phyloP scores from a whole-genome alignment of 2,797 vertebrate genomes.

The Mycteria americana region DNA sequence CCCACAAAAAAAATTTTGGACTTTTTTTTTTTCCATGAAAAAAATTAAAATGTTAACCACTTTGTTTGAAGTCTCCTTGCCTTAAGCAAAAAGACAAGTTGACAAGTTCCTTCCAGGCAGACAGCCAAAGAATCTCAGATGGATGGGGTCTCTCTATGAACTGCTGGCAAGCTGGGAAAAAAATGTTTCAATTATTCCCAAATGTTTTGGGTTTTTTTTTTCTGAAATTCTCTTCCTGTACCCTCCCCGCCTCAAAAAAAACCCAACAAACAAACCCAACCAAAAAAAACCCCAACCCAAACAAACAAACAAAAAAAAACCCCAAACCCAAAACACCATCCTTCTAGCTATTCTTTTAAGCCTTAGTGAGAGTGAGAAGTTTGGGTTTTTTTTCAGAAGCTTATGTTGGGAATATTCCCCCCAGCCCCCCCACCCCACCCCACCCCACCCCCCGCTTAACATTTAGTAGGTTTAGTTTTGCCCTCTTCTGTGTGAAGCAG shows the following conservation, averaged over 20 bases:
- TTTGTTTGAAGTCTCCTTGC: slow-evolving; percentile 41
- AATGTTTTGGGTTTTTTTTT: slow-evolving; percentile 1
- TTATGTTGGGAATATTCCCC: not conserved
- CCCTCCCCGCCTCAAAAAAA: too few species aligned
- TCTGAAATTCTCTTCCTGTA: not conserved
- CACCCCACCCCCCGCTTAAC: not conserved
- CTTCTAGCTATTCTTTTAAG: not conserved
- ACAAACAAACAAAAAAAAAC: too few species aligned
- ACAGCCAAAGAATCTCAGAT: slow-evolving; percentile 44
- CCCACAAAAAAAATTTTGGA: not conserved
- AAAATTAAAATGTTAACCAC: not conserved
- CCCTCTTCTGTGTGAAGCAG: not conserved
- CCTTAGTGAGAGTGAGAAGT: not conserved
- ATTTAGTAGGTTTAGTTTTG: not conserved
- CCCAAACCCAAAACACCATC: not conserved
- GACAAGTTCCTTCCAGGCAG: slow-evolving; percentile 57
- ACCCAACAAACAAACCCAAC: not conserved
- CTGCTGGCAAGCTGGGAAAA: slow-evolving; percentile 5
- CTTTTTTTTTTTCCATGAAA: not conserved
- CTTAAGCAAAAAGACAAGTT: slow-evolving; percentile 47
- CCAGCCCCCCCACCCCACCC: too few species aligned
- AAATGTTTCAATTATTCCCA: slow-evolving; percentile 18
- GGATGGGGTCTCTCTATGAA: slow-evolving; percentile 7
- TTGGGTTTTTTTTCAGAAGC: not conserved
- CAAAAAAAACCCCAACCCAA: too few species aligned